Conservation (phyloP, 2,113 vertebrate species). For the Crotalus horridus region DNA sequence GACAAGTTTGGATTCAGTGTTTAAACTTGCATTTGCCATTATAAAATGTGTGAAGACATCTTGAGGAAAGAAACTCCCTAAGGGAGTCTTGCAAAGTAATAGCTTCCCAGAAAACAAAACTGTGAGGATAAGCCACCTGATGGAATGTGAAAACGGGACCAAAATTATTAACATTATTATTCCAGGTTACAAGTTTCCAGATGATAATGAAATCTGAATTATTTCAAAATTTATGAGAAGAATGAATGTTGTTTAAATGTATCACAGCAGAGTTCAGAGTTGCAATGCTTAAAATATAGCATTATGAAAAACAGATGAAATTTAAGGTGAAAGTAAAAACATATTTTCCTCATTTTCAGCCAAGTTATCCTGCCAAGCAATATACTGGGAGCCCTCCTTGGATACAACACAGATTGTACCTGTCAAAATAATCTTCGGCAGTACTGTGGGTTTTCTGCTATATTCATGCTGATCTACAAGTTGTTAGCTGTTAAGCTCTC, state of each 20-base stretch:
- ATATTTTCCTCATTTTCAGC: background rate
- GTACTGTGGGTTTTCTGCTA: slow-evolving; percentile 24
- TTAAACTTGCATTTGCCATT: background rate
- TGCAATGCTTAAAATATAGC: background rate
- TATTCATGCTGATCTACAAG: slow-evolving; percentile 13
- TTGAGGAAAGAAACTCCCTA: background rate
- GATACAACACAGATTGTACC: background rate
- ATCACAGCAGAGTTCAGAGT: background rate
- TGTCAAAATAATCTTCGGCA: slow-evolving; percentile 25
- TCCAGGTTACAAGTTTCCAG: background rate
- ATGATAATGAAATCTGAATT: background rate
- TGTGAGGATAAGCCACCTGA: background rate
- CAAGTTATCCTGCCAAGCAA: background rate
- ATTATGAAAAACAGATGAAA: background rate
- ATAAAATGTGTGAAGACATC: background rate
- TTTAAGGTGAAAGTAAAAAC: background rate
- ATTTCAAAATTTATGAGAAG: background rate
- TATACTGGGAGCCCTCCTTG: background rate
- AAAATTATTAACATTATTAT: background rate
- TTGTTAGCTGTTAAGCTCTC: slow-evolving; percentile 20
- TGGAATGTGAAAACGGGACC: background rate
- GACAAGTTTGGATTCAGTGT: background rate
- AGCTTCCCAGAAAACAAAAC: background rate
- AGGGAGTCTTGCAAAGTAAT: background rate
- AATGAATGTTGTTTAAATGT: background rate